Base-by-base conservation (phyloP, 53 echinoderm and acorn worm genomes). In the Paracentrotus lividus region DNA sequence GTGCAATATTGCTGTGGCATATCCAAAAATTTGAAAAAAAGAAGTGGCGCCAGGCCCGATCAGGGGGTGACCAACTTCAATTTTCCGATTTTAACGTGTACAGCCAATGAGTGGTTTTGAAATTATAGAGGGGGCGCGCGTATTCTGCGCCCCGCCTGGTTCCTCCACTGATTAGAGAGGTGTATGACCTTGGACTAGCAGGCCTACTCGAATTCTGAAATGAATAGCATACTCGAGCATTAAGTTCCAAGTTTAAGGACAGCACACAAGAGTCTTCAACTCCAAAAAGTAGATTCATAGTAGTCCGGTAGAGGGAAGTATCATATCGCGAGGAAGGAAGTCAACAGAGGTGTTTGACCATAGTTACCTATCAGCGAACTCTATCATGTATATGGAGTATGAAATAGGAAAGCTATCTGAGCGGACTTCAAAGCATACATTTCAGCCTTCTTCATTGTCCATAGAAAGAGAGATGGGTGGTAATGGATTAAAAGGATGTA, bases 221-320 rank as follows among this genome's bases (percentile, higher is more conserved):
- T 72, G 36, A 38, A 72, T 72, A 72, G 16, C 72, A 72, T 40
- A 72, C 72, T 67, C 40, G 72, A 72, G 72, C 72, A 18, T 21
- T 72, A 40, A 2, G 36, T 72, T 72, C 72, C 72, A 72, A 72
- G 40, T 72, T 72, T 72, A 40, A 40, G 38, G 72, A 72, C 72
- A 72, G 36, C 1, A 38, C 40, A 18, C 72, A 40, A 72, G 72
- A 18, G 72, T 40, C 40, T 40, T 72, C 40, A 38, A 72, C 18
- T 20, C 36, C 40, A 18, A 72, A 72, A 72, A 36, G 40, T 36
- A 38, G 72, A 29, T 72, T 72, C 20, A 15, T 20, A 72, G 72
- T 72, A 21, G 72, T 20, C n/a, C n/a, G 21, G 38, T 38, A 72
- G 72, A 4, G 20, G 72, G 72, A 72, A 72, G 72, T 72, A 72